Base-by-base conservation (phyloP, 1,140 invertebrate species). In the Laodelphax striatellus region DNA sequence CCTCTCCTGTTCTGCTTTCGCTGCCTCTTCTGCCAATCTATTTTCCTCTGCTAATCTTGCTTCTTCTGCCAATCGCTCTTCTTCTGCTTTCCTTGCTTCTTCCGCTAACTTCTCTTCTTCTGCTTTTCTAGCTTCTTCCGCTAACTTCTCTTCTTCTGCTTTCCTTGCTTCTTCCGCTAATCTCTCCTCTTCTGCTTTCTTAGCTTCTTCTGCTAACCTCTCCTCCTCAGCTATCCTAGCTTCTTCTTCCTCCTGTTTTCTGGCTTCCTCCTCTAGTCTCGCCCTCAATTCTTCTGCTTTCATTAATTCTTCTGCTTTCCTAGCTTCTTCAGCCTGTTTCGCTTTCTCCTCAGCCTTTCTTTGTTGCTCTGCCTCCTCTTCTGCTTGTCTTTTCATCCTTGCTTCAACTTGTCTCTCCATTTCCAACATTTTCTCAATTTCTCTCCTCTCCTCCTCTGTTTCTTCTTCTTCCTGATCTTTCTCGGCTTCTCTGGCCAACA, bases 121-220 rank as follows among this genome's bases (percentile, higher is more conserved):
- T 21, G 19, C 61, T 42, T 38, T 56, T 10, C 1, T 22, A 28
- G 57, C 22, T 46, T 55, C 43, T 42, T 43, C 34, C 28, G 41
- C 57, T 56, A 59, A n/a, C 53, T 28, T 22, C 3, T 22, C 31
- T 46, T 50, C 44, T 17, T 38, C 57, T 17, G 17, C 24, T 46
- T 17, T 14, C 43, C 19, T 31, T 13, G 16, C 57, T 46, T 54
- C 62, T 56, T 58, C 41, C 11, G 31, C 34, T 55, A 43, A 22
- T 19, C 42, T 19, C 46, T 42, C 57, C 11, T 57, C 58, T 57
- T 60, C 43, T 10, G 34, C 55, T 54, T 44, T 31, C 34, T 21
- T 43, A 4, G 58, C 52, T 58, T 63, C 58, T 38, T 65, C 64
- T 10, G 34, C 57, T 50, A 59, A 14, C 42, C 61, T 8, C 19